Conservation (phyloP, 2,888 invertebrate species). For the Thelaira solivaga region DNA sequence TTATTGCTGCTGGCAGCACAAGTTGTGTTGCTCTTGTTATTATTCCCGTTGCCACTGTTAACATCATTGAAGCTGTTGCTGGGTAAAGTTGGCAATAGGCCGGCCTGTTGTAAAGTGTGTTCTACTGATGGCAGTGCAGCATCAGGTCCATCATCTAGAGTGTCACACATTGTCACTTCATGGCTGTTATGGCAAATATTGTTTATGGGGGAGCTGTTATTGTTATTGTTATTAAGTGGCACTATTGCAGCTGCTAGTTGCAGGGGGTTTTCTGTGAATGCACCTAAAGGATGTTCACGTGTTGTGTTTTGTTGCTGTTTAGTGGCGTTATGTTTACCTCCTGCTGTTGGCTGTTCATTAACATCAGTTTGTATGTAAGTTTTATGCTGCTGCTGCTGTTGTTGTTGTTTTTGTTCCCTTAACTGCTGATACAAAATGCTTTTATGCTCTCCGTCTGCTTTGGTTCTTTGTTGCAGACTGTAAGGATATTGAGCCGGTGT, state of each 20-base stretch:
- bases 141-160: constrained; percentile 54
- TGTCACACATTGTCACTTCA: not conserved
- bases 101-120: constrained; percentile 67
- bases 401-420: constrained; percentile 63
- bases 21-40: not conserved
- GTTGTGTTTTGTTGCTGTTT: constrained; percentile 47
- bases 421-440: constrained; percentile 64
- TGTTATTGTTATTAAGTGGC: constrained; percentile 8
- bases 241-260: not conserved
- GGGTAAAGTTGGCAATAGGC: constrained; percentile 65
- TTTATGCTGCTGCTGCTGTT: constrained; percentile 57
- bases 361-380: constrained; percentile 33
- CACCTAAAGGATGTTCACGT: constrained; percentile 69
- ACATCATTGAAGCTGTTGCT: constrained; percentile 18
- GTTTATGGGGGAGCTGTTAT: not conserved
- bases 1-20: constrained; percentile 27
- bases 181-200: not conserved
- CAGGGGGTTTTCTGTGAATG: constrained; percentile 32
- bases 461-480: constrained; percentile 68
- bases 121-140: constrained; percentile 65
- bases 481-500: constrained; percentile 64
- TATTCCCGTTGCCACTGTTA: constrained; percentile 19
- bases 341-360: constrained; percentile 34
- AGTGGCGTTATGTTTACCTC: constrained; percentile 31
- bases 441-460: constrained; percentile 70